Conservation (phyloP, 2,888 invertebrate genomes). For the Poecilobothrus nobilitatus region DNA sequence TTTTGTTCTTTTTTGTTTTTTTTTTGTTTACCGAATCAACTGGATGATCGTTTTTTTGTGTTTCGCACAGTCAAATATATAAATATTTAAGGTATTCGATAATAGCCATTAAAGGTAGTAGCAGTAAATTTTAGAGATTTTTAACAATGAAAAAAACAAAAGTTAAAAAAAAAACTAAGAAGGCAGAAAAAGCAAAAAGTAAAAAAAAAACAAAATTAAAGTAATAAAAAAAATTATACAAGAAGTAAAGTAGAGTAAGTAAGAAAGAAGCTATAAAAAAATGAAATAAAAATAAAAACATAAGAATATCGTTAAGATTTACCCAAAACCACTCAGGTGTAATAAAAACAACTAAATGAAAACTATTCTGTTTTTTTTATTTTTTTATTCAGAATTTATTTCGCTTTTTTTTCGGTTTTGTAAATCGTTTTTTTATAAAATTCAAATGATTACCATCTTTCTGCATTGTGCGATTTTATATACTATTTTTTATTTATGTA, state of each 20-base stretch:
- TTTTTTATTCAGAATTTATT: background rate
- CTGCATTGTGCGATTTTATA: conserved; percentile 1
- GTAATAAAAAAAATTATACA: too few relatives aligned
- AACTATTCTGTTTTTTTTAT: background rate
- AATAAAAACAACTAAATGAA: background rate
- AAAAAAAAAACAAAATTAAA: background rate
- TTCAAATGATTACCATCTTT: background rate
- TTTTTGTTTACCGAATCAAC: too few relatives aligned
- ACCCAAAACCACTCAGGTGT: background rate
- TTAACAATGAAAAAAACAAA: background rate
- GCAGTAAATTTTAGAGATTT: background rate
- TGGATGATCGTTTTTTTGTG: too few relatives aligned
- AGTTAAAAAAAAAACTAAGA: background rate
- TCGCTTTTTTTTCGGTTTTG: too few relatives aligned
- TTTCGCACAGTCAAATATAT: background rate
- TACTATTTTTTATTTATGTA: background rate
- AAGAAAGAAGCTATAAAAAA: background rate
- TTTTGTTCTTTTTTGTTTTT: too few relatives aligned
- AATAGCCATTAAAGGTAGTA: conserved; percentile 3
- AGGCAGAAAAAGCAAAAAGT: too few relatives aligned
- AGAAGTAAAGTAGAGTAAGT: background rate
- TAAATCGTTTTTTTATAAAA: background rate
- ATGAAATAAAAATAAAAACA: background rate
- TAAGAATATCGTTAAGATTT: background rate
- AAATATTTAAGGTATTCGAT: conserved; percentile 1